Base-by-base conservation (phyloP, 2,888 invertebrate species). In the Ceriagrion tenellum region DNA sequence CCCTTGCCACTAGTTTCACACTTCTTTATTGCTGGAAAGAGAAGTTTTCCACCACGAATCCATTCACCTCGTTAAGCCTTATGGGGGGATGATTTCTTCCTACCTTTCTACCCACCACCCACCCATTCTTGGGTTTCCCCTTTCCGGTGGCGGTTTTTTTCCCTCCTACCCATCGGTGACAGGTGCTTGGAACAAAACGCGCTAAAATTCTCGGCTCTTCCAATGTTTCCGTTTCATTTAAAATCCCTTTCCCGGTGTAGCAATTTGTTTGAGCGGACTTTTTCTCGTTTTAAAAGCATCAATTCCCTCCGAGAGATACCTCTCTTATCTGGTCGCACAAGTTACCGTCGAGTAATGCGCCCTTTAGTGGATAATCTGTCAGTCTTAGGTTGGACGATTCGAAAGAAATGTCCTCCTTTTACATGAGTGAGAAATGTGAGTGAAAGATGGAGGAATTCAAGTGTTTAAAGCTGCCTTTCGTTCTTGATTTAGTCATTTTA, bases 1-100 rank as follows among this genome's bases (percentile, higher is more conserved):
- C 81, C 81, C 81, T 81, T 81, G 81, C 81, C 81, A 81, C 81
- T 81, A 81, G 81, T 81, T 81, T 81, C 81, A 81, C 81, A 81
- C 81, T 81, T 81, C 81, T 81, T 81, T 81, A 81, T 81, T 81
- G 81, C 81, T 30, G 81, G 35, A 81, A 81, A 81, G 81, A 35
- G 81, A 81, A 35, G 81, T 81, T 47, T 81, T 35, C 81, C 81
- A 16, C 81, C 18, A 35, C 81, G 81, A 81, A 81, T 81, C 81
- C 81, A 81, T 81, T 81, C 81, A 81, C 81, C 81, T 81, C 81
- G 81, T 81, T 81, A 81, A 35, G 16, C 59, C 2, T 20, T 8
- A 20, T 2, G 59, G 59, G 81, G 81, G 30, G 30, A 16, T 81
- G 81, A 81, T 81, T 35, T 18, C 81, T 81, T 35, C 16, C 59